Base-by-base conservation (phyloP, 2,888 invertebrate species). In the Pseudococcus viburni region DNA sequence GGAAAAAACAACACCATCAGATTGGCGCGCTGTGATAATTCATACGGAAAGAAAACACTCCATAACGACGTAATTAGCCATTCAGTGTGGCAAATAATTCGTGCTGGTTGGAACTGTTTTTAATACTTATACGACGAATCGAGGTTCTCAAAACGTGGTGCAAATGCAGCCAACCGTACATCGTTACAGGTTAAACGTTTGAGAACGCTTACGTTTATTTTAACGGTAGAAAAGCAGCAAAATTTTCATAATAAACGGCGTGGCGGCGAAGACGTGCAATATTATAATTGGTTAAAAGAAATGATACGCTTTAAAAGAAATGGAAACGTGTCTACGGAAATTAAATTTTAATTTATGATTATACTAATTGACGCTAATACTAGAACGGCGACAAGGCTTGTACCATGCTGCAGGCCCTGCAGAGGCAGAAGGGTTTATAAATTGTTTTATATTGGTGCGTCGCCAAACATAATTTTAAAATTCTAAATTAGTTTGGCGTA, bases 311-410 rank as follows among this genome's bases (percentile, higher is more conserved):
- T 33, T 85, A 33, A 55, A 33, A 59, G 51, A 55, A 33, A 55
- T 55, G 55, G 59, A 51, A 85, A 85, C 33, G 59, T 55, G 85
- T 85, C 51, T 85, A 51, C 33, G 85, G 77, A 87, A 87, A 87
- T 87, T 87, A 87, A 80, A 87, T 46, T 73, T 80, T 87, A 87
- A 87, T 87, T 87, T 87, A 87, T 80, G 87, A 80, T 87, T 51
- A 46, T n/a, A 87, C 87, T 87, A 87, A 87, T 87, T 87, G 87
- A 51, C 87, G 87, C 87, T 87, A 87, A 87, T 87, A 77, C 80
- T 80, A 80, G 51, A 77, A 77, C 73, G 77, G 46, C 68, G 87
- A 86, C 73, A 33, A 87, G 51, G 48, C 68, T 68, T 26, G 68
- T 68, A 68, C 42, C 87, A 87, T 48, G 59, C 9, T 12, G 55